phyloP scores from a whole-genome alignment of 2,113 vertebrate genomes.

The Mesocricetus auratus region DNA sequence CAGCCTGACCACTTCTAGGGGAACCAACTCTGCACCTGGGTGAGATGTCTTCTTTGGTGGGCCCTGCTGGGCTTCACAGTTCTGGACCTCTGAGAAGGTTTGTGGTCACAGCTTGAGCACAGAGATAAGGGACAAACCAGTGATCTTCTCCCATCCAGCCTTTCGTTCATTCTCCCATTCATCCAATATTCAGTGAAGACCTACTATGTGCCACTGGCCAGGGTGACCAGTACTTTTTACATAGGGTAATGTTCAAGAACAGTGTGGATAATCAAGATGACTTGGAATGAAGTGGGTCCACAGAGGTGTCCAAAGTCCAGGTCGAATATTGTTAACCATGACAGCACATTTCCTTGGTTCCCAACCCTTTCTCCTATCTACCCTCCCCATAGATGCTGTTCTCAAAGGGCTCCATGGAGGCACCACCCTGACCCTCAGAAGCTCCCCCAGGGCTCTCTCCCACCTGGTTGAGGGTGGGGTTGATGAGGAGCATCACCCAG shows the following conservation, averaged over 20 bases:
- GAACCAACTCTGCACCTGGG: neutral
- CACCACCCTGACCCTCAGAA: neutral
- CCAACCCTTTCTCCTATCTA: neutral
- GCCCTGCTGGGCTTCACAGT: accelerated
- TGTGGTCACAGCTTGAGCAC: neutral
- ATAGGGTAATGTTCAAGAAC: neutral
- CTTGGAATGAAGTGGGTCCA: neutral
- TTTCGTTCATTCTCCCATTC: neutral
- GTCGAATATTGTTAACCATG: neutral
- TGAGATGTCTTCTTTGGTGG: neutral
- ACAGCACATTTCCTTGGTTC: too few relatives aligned
- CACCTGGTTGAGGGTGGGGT: neutral
- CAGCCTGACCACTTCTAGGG: neutral
- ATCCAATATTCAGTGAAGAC: neutral
- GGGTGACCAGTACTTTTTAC: neutral
- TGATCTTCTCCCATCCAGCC: too few relatives aligned
- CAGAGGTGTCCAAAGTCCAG: neutral
- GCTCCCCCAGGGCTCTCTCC: neutral
- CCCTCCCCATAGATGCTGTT: neutral
- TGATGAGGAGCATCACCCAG: neutral
- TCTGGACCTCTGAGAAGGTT: neutral
- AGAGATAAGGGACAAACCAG: neutral
- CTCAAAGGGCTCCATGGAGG: too few relatives aligned
- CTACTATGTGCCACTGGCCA: neutral
- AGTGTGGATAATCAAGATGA: neutral